phyloP scores from a whole-genome alignment of 2,113 vertebrate genomes.

The Coreoperca whiteheadi region DNA sequence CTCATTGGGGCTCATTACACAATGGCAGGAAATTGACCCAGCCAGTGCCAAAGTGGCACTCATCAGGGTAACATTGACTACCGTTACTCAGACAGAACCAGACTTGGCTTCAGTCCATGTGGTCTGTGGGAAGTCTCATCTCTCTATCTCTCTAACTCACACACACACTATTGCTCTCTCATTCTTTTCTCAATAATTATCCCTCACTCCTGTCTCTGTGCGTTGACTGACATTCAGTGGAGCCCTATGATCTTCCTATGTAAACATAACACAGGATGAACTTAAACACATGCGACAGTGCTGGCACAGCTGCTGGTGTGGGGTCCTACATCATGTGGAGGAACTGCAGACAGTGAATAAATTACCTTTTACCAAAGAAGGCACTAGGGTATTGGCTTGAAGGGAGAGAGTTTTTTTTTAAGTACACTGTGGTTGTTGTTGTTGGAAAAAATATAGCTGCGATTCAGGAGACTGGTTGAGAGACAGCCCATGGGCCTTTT shows the following conservation, averaged over 20 bases:
- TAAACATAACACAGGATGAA: conserved; percentile 68
- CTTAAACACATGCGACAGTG: conserved; percentile 48
- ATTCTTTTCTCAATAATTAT: conserved; percentile 25
- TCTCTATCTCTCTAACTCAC: not conserved
- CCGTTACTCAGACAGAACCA: conserved; percentile 66
- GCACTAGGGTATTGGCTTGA: conserved; percentile 29
- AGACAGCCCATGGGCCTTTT: conserved; percentile 67
- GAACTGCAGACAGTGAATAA: conserved; percentile 50
- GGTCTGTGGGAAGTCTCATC: conserved; percentile 33
- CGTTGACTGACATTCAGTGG: conserved; percentile 52
- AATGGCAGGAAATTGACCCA: conserved; percentile 74
- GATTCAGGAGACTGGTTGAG: conserved; percentile 52
- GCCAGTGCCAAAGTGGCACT: conserved; percentile 72
- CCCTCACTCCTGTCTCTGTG: conserved; percentile 27
- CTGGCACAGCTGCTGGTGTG: conserved; percentile 54
- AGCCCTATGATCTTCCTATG: conserved; percentile 48
- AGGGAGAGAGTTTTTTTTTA: conserved; percentile 12
- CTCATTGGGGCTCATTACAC: conserved; percentile 83
- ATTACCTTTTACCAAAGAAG: conserved; percentile 59
- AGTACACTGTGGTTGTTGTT: conserved; percentile 57
- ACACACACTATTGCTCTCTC: conserved; percentile 12
- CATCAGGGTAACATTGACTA: conserved; percentile 78
- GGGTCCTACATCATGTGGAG: conserved; percentile 55
- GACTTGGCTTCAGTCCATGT: conserved; percentile 45
- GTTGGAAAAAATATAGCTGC: conserved; percentile 57